Evolutionary conservation across 2,113 vertebrate species (phyloP), one percentile per base, ranked within the genome.

Genomic region (Sardina pilchardus): DNA sequence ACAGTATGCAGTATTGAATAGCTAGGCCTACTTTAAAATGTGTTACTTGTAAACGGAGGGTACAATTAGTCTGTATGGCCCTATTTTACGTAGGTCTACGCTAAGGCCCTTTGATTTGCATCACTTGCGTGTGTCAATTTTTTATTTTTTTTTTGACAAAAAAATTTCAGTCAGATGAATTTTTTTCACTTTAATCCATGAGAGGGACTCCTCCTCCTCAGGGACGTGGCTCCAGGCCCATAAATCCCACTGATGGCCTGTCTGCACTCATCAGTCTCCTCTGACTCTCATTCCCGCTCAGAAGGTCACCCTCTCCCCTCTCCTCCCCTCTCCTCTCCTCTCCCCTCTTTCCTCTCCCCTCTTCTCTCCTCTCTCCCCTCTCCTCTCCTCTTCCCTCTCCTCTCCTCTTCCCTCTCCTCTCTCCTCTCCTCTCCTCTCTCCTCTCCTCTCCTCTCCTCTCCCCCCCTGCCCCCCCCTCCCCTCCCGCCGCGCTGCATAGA

Each of bases 311-410:
- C 63, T 12, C 85, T 24, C 48, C 7, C 0, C 48, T 8, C 48
- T 4, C 82, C 6, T 7, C 53, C 19, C 47, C 81, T 47, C 50
- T 14, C 50, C 50, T 53, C 50, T 34, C 9, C 43, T 45, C 81
- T 48, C 45, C 81, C 30, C 26, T 47, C 44, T 50, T 48, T 34
- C 48, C 43, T 50, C 45, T 47, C 24, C 45, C 81, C 39, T n/a
- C 9, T 34, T 26, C 16, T 7, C 12, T 39, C n/a, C 19, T 21
- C 4, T 16, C 75, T 88, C 89, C 88, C 87, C 19, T 36, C 34
- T 84, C 82, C 86, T 90, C 81, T 87, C 75, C 87, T 88, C 88
- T 88, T 86, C 81, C 85, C 81, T 83, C 85, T 12, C 45, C 67
- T 39, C 63, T 19, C 12, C 75, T 19, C 30, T 86, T 88, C 90